These are phyloP conservation scores for Castor canadensis DNA, from an alignment of 2,113 vertebrate species.

Conservation along the genomic window DNA sequence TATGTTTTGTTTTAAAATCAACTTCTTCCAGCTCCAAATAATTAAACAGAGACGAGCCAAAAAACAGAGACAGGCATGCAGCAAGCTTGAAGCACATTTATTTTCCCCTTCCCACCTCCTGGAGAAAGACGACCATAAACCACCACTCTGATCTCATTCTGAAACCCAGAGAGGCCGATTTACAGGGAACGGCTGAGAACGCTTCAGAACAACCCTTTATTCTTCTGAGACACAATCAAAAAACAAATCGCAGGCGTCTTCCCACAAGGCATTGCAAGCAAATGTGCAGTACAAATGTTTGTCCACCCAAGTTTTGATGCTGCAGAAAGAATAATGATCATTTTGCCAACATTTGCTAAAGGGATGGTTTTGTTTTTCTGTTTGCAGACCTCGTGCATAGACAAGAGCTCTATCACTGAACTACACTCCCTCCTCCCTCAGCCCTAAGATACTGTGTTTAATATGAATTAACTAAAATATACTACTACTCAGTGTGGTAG, in stretches of 20 bases:
- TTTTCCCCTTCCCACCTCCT: neutral
- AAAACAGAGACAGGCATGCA: slow-evolving; percentile 26
- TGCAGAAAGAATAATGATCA: slow-evolving; percentile 10
- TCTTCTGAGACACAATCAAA: neutral
- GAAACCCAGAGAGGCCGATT: neutral
- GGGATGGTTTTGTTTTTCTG: neutral
- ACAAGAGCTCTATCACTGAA: neutral
- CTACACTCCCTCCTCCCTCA: neutral
- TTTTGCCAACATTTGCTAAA: slow-evolving; percentile 3
- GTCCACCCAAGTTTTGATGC: neutral
- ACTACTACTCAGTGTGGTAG: no score
- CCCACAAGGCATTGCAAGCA: neutral
- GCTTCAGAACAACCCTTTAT: neutral
- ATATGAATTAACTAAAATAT: neutral
- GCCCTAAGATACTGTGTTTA: neutral
- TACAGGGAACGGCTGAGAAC: neutral
- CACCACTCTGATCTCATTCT: slow-evolving; percentile 19
- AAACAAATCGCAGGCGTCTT: neutral
- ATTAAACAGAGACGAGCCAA: slow-evolving; percentile 65
- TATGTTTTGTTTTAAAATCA: slow-evolving; percentile 76
- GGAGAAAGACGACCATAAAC: neutral
- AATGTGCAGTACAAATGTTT: neutral
- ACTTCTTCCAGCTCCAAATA: slow-evolving; percentile 63
- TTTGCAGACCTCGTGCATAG: no score
- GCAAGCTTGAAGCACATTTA: neutral